Evolutionary conservation across 1,140 invertebrate genomes (phyloP), one percentile per base, ranked within the genome.

Genomic region (Theocolax elegans): DNA sequence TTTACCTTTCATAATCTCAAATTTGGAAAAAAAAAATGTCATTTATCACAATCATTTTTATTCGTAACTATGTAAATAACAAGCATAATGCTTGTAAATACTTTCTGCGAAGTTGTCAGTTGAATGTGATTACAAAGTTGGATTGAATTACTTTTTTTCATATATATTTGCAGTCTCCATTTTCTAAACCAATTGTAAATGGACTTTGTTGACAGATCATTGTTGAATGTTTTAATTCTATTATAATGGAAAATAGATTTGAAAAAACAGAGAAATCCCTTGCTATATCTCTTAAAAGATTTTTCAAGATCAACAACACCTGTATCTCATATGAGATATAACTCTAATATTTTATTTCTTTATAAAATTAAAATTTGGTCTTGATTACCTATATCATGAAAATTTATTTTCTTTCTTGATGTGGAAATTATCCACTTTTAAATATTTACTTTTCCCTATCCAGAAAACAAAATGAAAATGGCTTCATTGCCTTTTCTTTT

Each of bases 91-190:
- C 56, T 68, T 62, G 29, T 53, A 44, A 60, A 35, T 27, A 62
- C 19, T 21, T 68, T 54, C 12, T 69, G 27, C 29, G 35, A 62
- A 62, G 58, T 46, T 53, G n/a, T 29, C 23, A 31, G 38, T 44
- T 54, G 48, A 62, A 67, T 17, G 17, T 38, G 23, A 46, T 67
- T 46, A 59, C 21, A 6, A 38, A 38, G 48, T 58, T 19, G 49
- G 27, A 56, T 67, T 67, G 64, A 58, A 67, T 35, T 67, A 67
- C 53, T 58, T 58, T 67, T 59, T 59, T 59, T 49, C 44, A 25
- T 56, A 49, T 60, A 60, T 62, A 68, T 68, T 60, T 62, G 58
- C 38, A 60, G 56, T 62, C 66, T 68, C 66, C 58, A 31, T 53
- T 60, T 68, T 68, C 66, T 67, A 48, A 23, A 44, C 15, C 53